Base-by-base conservation (phyloP, 2,888 invertebrate genomes). In the Petrophora chlorosata region DNA sequence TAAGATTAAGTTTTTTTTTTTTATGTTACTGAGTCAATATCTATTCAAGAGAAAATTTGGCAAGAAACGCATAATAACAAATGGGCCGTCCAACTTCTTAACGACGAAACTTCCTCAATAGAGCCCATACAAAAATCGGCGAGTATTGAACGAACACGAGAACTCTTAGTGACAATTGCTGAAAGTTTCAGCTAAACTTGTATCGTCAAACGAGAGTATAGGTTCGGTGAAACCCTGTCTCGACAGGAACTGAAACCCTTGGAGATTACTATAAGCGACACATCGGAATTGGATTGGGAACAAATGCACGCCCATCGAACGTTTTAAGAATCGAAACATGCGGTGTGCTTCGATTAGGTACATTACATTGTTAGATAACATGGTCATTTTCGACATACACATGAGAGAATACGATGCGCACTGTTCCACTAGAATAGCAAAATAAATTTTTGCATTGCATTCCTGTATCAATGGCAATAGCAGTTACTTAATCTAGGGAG, bases 221-320 rank as follows among this genome's bases (percentile, higher is more conserved):
- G 17, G 23, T 5, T 29, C 26, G n/a, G n/a, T 42, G 29, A 12
- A n/a, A n/a, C n/a, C n/a, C 16, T 54, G 50, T 43, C 48, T 41
- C 56, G 56, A 59, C 51, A 65, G 65, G 65, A 56, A 67, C 58
- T 63, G 56, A 59, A 64, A 51, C 68, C 65, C 65, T 63, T 35
- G 51, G 63, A 64, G 63, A 67, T 69, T 68, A 70, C 69, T 63
- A 57, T 59, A 63, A 67, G 64, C 66, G 66, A 66, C 63, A 61
- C 61, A 53, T 53, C 44, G 62, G 57, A 66, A 69, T 63, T 67
- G 63, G 54, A 67, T 67, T 69, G 62, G 52, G 53, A 63, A 61
- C 65, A 60, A 59, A 52, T 64, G 39, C 47, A 49, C 30, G 43
- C 41, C 35, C 48, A 54, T 56, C 41, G 47, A 54, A 47, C 56